Conservation (phyloP, 2,797 vertebrate species). For the Sarcophilus harrisii region DNA sequence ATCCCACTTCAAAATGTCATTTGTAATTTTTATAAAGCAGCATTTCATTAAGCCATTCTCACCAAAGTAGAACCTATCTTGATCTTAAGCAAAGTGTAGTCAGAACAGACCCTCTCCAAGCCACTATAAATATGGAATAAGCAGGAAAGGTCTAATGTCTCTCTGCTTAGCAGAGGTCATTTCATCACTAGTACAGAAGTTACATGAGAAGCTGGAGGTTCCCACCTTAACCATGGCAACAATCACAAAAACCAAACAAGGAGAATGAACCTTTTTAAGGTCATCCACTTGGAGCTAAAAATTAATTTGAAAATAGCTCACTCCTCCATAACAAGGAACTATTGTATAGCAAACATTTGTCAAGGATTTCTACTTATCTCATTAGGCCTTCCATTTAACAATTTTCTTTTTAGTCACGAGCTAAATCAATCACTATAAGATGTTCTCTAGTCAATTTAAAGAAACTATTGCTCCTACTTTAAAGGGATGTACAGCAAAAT, state of each 20-base stretch:
- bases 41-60: conserved; percentile 36
- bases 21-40: conserved; percentile 39
- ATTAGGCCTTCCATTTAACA: neutral
- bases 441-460: too few relatives aligned
- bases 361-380: neutral
- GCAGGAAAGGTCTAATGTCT: conserved; percentile 67
- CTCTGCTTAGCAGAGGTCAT: conserved; percentile 44
- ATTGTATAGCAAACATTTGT: neutral
- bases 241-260: conserved; percentile 45
- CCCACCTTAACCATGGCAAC: conserved; percentile 35
- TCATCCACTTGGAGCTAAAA: conserved; percentile 47
- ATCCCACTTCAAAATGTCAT: conserved; percentile 53
- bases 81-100: neutral
- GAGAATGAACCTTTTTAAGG: conserved; percentile 32
- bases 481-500: too few relatives aligned
- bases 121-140: conserved; percentile 57
- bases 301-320: conserved; percentile 10
- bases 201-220: conserved; percentile 54
- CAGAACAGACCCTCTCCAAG: neutral
- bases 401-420: too few relatives aligned
- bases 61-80: conserved; percentile 5
- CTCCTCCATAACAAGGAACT: neutral
- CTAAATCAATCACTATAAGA: too few relatives aligned
- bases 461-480: too few relatives aligned
- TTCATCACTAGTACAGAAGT: conserved; percentile 38